Evolutionary conservation across 2,888 invertebrate genomes (phyloP).

Genomic region (Branchellion lobata): DNA sequence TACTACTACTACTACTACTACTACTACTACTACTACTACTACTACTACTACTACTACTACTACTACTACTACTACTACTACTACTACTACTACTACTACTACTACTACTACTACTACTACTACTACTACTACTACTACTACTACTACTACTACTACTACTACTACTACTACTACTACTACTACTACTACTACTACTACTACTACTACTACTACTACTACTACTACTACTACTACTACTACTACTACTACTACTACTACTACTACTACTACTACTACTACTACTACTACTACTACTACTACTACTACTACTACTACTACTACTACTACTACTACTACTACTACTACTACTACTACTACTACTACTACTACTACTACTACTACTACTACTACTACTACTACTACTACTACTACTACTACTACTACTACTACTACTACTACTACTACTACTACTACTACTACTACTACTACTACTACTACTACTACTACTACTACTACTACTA

Average conservation of each 20-base stretch:
- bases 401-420: too few species aligned
- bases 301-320: not conserved
- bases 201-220: not conserved
- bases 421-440: too few species aligned
- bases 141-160: conserved; percentile 12
- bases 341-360: too few species aligned
- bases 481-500: too few species aligned
- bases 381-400: too few species aligned
- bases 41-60: too few species aligned
- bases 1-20: conserved; percentile 18
- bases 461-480: too few species aligned
- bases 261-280: not conserved
- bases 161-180: conserved; percentile 23
- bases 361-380: too few species aligned
- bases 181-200: too few species aligned
- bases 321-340: not conserved
- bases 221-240: not conserved
- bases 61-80: conserved; percentile 8
- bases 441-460: too few species aligned
- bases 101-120: not conserved
- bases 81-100: conserved; percentile 1
- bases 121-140: not conserved
- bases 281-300: not conserved
- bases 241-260: not conserved
- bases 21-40: not conserved